Base-by-base conservation (phyloP, 2,888 invertebrate species). In the Aphodius sticticus region DNA sequence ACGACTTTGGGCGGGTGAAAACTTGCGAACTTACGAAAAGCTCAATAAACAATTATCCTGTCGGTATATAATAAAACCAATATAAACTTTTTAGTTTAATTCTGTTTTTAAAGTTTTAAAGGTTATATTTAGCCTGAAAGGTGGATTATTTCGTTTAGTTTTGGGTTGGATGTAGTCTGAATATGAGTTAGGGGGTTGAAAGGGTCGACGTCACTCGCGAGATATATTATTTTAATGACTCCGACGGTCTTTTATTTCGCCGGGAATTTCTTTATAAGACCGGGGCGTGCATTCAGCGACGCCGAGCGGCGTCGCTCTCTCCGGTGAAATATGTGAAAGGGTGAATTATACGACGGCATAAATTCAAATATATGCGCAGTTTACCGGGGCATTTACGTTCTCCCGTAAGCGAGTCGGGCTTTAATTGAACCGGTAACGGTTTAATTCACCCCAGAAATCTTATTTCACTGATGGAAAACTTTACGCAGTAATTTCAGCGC, bases 191-290 rank as follows among this genome's bases (percentile, higher is more conserved):
- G 9, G 6, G 53, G 53, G 53, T 53, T 53, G 53, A 53, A 53
- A 53, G 4, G 53, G 53, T 53, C 53, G 53, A 53, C 53, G 53
- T 53, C 53, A 53, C 53, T 53, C 12, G 53, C 53, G 53, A 53
- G 53, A 53, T 53, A 53, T 53, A 53, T 53, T 53, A 53, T 53
- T 53, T 53, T 53, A 53, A 53, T 53, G 53, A 53, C 53, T 53
- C 53, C 53, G 53, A 26, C 53, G 53, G 53, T 53, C 53, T 53
- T 53, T 53, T 53, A 53, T 53, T 53, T 53, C 53, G 53, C 6
- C 53, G 53, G 53, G 53, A 53, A 53, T 53, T 53, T 53, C 53
- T 53, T 53, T 53, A 53, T 53, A 53, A 53, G 53, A 53, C 26
- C 53, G 53, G 53, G 53, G 53, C 53, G 53, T 9, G 53, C 53